Percentiles rank a stretch among this genome's conserved stretches.
phyloP scores from a whole-genome alignment of 2,797 vertebrate genomes.

The Phalloptychus januarius region DNA sequence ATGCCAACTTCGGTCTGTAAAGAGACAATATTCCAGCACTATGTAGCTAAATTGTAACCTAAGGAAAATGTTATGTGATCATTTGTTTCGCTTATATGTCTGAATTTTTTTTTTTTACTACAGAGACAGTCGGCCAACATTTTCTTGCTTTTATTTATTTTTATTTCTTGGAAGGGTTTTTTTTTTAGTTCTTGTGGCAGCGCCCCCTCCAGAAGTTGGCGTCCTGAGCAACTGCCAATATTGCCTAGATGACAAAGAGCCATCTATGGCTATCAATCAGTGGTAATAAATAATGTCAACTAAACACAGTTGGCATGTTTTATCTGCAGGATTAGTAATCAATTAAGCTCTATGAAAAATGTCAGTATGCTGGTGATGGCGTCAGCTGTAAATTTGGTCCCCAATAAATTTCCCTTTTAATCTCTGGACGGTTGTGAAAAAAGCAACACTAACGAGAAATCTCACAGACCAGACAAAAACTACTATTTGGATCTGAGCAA shows the following conservation, averaged over 20 bases:
- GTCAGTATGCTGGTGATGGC: background rate
- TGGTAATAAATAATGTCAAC: background rate
- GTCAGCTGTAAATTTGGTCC: background rate
- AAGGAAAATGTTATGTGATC: background rate
- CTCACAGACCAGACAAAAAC: slow-evolving; percentile 7
- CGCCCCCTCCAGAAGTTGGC: background rate
- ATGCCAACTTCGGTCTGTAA: background rate
- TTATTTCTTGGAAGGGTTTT: background rate
- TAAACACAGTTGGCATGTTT: background rate
- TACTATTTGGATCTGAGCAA: background rate
- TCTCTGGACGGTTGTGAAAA: background rate
- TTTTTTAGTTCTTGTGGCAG: background rate
- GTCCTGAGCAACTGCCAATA: background rate
- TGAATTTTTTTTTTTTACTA: background rate
- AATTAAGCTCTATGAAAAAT: background rate
- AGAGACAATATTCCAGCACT: background rate
- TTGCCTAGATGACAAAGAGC: background rate
- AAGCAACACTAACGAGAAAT: background rate
- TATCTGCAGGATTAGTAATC: background rate
- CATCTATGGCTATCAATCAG: background rate
- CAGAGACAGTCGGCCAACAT: background rate
- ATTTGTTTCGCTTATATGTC: background rate
- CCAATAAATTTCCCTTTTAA: background rate
- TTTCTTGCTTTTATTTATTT: background rate
- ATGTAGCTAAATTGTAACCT: background rate